Evolutionary conservation across 2,888 invertebrate genomes (phyloP), one percentile per base, ranked within the genome.

Genomic region (Macrophya annulata): DNA sequence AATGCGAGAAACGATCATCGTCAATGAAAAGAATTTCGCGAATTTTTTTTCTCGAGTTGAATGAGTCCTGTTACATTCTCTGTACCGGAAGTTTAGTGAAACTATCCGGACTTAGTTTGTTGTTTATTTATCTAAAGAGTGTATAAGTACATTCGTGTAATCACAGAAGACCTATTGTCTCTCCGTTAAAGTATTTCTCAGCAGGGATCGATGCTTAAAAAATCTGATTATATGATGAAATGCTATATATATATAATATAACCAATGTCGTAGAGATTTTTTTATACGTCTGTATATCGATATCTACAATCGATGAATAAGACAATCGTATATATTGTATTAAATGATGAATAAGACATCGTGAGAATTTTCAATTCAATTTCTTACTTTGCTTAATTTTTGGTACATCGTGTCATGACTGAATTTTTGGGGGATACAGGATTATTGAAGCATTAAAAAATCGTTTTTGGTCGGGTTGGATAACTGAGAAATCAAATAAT

Each of bases 141-240:
- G 21, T 74, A 25, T 15, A 1, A 71, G 9, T 21, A 12, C 9
- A 6, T 21, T 43, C 43, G n/a, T 71, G n/a, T 43, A 40, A 21
- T 17, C 6, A 81, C 43, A 81, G 25, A 81, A 21, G 81, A 81
- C 81, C 81, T 81, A 81, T 81, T 81, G 81, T 81, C 55, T 43
- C 62, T n/a, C n/a, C 81, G 37, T 81, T 81, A 43, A 62, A 81
- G 10, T 43, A 25, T 21, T 12, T n/a, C 81, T 31, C 81, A 81
- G 81, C 81, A 55, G 81, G 81, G 81, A 62, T 74, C 21, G n/a
- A 6, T n/a, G 21, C 76, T 62, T 5, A 62, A 76, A 77, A 45
- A n/a, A 37, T 77, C 31, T 15, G 45, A 77, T 55, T 25, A 55
- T 51, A 55, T 37, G 21, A 74, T 21, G 21, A 74, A 45, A 74